Conservation (phyloP, 2,888 invertebrate species). For the Trichopoda pennipes region DNA sequence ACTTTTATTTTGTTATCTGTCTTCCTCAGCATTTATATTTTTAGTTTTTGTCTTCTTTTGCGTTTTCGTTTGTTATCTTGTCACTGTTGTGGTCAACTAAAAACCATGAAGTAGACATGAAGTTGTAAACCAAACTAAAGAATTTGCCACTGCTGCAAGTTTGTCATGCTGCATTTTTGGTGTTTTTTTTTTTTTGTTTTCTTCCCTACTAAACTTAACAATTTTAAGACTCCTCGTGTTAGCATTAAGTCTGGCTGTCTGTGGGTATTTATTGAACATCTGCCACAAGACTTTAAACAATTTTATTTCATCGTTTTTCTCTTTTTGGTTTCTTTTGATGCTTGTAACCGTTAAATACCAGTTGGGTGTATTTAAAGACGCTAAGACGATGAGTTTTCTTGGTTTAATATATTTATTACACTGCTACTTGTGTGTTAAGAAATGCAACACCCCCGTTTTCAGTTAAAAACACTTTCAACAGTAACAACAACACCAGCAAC, state of each 20-base stretch:
- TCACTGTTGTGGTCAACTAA: conserved; percentile 35
- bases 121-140: conserved; percentile 30
- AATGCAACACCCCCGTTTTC: conserved; percentile 50
- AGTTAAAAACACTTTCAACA: conserved; percentile 17
- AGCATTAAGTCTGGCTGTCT: conserved; percentile 20
- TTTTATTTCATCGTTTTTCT: conserved; percentile 5
- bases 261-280: conserved; percentile 57
- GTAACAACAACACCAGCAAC: not conserved
- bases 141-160: conserved; percentile 37
- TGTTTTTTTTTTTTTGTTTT: not conserved
- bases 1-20: not conserved
- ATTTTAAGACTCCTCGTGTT: conserved; percentile 10
- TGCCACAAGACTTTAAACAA: conserved; percentile 34
- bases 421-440: conserved; percentile 41
- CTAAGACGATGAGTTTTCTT: conserved; percentile 23
- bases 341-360: not conserved
- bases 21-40: not conserved
- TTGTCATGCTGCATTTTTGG: not conserved
- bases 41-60: not conserved
- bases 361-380: conserved; percentile 6
- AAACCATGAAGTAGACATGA: conserved; percentile 24
- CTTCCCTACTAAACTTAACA: not conserved
- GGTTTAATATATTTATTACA: conserved; percentile 35
- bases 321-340: not conserved
- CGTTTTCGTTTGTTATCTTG: not conserved